Base-by-base conservation (phyloP, 2,888 invertebrate species). In the Drosophila robusta region DNA sequence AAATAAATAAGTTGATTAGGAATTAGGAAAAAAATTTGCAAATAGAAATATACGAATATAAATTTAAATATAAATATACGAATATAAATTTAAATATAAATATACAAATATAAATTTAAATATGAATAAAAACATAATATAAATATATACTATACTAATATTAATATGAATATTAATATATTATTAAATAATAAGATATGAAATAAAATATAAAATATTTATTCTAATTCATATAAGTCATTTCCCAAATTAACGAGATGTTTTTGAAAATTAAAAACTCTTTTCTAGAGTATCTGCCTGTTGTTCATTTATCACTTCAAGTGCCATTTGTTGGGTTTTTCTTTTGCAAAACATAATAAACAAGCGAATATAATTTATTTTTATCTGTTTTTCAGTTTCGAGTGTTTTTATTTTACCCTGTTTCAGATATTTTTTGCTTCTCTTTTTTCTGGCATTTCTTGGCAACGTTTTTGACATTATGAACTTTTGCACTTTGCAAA, bases 401-500 rank as follows among this genome's bases (percentile, higher is more conserved):
- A 39, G 41, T 24, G 38, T 12, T 32, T 52, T 34, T 55, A 16
- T 56, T 41, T 55, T 52, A 51, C 29, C 52, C 29, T 14, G 38
- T 52, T 44, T 55, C 39, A 49, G 12, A 18, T 52, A n/a, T 9
- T 41, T 52, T 38, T 18, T 32, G 46, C 46, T 42, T 46, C 32
- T 24, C 41, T 42, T 62, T 57, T 72, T 78, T 61, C 64, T 56
- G 65, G 22, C 54, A 70, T 69, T 82, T 79, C 54, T 77, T 71
- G 72, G 70, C 78, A 70, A 45, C 75, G 62, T 65, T 65, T 80
- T 67, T 54, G 58, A 61, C 63, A 70, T 73, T 74, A 66, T 84
- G 84, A 84, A 84, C 83, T 84, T 84, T 84, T 84, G 84, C 84
- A 75, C 87, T 84, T 73, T 72, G 82, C 72, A 66, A 72, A 73